Base-by-base conservation (phyloP, 2,113 vertebrate genomes). In the Rana temporaria region DNA sequence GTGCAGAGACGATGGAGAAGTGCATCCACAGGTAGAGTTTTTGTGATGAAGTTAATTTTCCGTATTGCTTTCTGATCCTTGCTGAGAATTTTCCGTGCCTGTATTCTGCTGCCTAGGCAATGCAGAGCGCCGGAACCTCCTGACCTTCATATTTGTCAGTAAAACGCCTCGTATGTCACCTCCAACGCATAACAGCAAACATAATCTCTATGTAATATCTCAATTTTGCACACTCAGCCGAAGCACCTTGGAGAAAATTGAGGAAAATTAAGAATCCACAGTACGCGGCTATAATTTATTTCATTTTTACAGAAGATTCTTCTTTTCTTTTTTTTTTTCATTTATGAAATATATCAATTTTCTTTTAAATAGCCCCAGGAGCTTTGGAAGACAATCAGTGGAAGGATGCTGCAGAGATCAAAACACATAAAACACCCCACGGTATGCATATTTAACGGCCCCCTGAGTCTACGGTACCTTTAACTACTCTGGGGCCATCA, bases 331-430 rank as follows among this genome's bases (percentile, higher is more conserved):
- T 55, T 34, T 74, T 56, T 74, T 34, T n/a, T 3, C 30, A 20
- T 26, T 11, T 63, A 56, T 12, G 52, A 22, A 22, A 55, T 26
- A 30, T 26, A 20, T 74, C 57, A 42, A 42, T 75, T 75, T 57
- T 75, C 55, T 62, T 60, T 60, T 62, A 75, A 75, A 75, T 62
- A 18, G 72, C 72, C 59, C 59, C n/a, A 4, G 15, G 71, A 38
- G 71, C n/a, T 22, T 62, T 22, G 30, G 56, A 75, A 60, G 72
- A 75, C 59, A 62, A 75, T 62, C 72, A 62, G 60, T 42, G 72
- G 18, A 15, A 17, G 60, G 19, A 71, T 11, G 22, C 48, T 55
- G 69, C 22, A 2, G 48, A 60, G 72, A 62, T 62, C 56, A 38
- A 62, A 62, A 62, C 30, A 42, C 72, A 42, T 75, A 62, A 42